Conservation (phyloP, 2,888 invertebrate genomes). For the Adelphocoris suturalis region DNA sequence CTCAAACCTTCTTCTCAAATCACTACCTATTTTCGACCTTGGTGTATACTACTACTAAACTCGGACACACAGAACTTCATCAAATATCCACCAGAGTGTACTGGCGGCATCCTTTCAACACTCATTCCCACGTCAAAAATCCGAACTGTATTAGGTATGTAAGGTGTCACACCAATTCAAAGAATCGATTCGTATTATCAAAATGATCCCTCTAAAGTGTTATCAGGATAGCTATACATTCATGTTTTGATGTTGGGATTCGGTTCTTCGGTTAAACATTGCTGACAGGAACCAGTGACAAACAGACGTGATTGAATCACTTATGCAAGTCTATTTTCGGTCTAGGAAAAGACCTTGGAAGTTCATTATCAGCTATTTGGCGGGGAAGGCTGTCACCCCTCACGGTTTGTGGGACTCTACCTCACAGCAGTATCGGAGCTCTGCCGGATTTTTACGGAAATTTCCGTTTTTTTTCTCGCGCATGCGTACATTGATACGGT, state of each 20-base stretch:
- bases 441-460: background rate
- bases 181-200: too few relatives aligned
- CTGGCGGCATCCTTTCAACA: too few relatives aligned
- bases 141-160: too few relatives aligned
- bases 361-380: conserved; percentile 28
- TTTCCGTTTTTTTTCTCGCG: background rate
- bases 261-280: background rate
- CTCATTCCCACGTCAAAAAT: too few relatives aligned
- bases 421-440: background rate
- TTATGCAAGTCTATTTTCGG: conserved; percentile 25
- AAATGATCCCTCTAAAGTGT: too few relatives aligned
- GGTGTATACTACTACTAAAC: too few relatives aligned
- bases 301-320: conserved; percentile 19
- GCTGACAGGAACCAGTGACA: background rate
- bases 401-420: background rate
- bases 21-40: too few relatives aligned
- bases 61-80: background rate
- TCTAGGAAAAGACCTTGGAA: conserved; percentile 28
- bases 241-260: background rate
- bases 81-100: too few relatives aligned
- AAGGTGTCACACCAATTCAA: too few relatives aligned
- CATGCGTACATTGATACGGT: too few relatives aligned
- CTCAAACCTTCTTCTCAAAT: too few relatives aligned
- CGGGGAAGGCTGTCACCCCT: conserved; percentile 8
- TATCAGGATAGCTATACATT: too few relatives aligned